Evolutionary conservation across 2,113 vertebrate genomes (phyloP).

Genomic region (Sapajus apella): DNA sequence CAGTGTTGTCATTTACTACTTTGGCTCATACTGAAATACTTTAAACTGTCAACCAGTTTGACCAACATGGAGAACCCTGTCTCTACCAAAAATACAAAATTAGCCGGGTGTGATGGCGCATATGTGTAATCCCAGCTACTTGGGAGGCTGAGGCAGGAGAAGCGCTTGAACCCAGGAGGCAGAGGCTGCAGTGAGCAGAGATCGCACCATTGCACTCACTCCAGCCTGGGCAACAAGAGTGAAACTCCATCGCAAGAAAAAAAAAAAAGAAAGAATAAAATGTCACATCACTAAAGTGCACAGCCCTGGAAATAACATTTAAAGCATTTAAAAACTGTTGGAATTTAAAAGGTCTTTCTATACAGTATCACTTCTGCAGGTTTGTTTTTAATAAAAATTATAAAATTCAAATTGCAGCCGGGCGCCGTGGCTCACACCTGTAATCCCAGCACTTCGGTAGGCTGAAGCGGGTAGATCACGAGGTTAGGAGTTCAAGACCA

Average conservation of each 20-base stretch:
- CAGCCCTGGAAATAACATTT: background rate
- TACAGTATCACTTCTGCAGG: background rate
- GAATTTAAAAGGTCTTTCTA: slow-evolving; percentile 33
- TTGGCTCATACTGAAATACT: background rate
- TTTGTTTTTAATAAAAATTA: background rate
- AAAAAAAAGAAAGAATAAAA: background rate
- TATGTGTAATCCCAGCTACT: too few relatives aligned
- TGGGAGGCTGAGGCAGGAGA: too few relatives aligned
- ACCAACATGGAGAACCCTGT: too few relatives aligned
- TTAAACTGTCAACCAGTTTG: background rate
- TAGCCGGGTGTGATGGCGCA: too few relatives aligned
- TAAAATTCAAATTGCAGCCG: too few relatives aligned
- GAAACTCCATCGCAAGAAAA: too few relatives aligned
- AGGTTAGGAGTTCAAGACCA: background rate
- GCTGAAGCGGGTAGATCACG: background rate
- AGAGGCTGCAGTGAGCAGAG: too few relatives aligned
- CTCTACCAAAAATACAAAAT: too few relatives aligned
- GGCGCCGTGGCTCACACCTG: too few relatives aligned
- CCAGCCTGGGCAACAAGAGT: too few relatives aligned
- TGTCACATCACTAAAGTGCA: background rate
- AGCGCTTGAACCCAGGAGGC: too few relatives aligned
- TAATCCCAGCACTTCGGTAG: background rate
- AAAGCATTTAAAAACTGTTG: background rate
- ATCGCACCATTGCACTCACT: too few relatives aligned
- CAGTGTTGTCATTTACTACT: background rate